Percentiles rank a stretch among this genome's conserved stretches.
Conservation (phyloP, 2,113 vertebrate species). For the Irena cyanogastra region DNA sequence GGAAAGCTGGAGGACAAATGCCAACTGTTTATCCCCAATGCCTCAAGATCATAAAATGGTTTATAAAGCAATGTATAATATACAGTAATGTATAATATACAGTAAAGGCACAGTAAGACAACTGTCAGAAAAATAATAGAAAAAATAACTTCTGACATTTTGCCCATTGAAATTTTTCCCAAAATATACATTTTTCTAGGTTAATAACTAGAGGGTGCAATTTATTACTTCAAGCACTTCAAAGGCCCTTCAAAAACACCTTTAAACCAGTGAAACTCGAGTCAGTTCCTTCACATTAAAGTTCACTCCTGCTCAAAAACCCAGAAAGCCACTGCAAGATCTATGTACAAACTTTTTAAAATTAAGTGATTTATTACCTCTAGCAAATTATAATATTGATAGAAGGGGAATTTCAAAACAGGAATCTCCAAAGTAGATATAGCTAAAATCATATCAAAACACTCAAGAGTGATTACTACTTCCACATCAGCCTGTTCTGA, state of each 20-base stretch:
- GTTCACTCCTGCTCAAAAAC: neutral
- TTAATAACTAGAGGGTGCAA: slow-evolving; percentile 52
- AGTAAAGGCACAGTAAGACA: neutral
- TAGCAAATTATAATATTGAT: neutral
- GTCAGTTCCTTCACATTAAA: neutral
- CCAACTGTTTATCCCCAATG: neutral
- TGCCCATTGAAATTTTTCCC: neutral
- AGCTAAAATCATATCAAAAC: neutral
- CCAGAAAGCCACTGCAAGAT: neutral
- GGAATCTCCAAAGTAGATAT: neutral
- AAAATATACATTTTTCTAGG: slow-evolving; percentile 22
- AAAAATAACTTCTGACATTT: neutral
- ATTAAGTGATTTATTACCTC: neutral
- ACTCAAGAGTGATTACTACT: neutral
- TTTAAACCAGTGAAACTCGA: neutral
- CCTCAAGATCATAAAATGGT: neutral
- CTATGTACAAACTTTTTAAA: neutral
- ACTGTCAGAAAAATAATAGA: neutral
- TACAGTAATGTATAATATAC: fast-evolving
- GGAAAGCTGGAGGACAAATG: neutral
- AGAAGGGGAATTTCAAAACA: neutral
- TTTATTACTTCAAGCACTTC: slow-evolving; percentile 31
- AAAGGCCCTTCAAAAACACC: slow-evolving; percentile 45
- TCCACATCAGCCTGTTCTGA: neutral
- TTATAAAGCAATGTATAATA: neutral